These are phyloP conservation scores for Teleogryllus oceanicus DNA, from an alignment of 2,888 invertebrate species.

Conservation along the genomic window DNA sequence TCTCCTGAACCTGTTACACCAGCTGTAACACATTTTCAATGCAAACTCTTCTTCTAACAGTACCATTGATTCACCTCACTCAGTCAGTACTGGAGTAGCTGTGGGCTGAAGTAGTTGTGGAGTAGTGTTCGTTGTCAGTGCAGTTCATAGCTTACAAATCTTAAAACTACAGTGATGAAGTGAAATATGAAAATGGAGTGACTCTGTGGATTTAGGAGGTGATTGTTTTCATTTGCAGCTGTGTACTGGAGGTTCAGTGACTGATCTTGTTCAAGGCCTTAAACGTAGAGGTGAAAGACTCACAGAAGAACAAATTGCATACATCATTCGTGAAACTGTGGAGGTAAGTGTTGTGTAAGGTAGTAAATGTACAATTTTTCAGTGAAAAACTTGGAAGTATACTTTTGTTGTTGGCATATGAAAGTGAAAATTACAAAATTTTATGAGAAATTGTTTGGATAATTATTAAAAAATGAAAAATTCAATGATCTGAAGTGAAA, in stretches of 20 bases:
- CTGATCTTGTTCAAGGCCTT: slow-evolving; percentile 71
- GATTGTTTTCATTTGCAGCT: slow-evolving; percentile 53
- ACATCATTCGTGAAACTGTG: slow-evolving; percentile 70
- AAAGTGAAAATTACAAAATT: background rate
- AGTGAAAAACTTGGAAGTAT: background rate
- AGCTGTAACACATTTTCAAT: slow-evolving; percentile 6
- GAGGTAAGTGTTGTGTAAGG: slow-evolving; percentile 47
- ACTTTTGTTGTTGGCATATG: no score
- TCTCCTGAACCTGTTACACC: background rate
- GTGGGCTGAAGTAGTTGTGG: background rate
- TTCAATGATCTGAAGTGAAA: no score
- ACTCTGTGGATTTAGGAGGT: no score
- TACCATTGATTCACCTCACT: no score
- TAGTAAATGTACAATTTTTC: background rate
- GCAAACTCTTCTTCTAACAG: background rate
- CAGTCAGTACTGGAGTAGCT: background rate
- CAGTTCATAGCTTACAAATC: no score
- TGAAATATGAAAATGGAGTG: no score
- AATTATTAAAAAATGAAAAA: no score
- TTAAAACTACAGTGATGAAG: no score
- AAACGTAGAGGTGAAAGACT: slow-evolving; percentile 60
- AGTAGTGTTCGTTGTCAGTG: background rate
- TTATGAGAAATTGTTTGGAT: background rate
- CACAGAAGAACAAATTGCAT: slow-evolving; percentile 70
- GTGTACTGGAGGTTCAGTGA: slow-evolving; percentile 75